A percentile compares a stretch with the other conserved stretches of the same genome.
These are phyloP conservation scores for Ferrisia virgata DNA, from an alignment of 2,888 invertebrate genomes.

Conservation along the genomic window DNA sequence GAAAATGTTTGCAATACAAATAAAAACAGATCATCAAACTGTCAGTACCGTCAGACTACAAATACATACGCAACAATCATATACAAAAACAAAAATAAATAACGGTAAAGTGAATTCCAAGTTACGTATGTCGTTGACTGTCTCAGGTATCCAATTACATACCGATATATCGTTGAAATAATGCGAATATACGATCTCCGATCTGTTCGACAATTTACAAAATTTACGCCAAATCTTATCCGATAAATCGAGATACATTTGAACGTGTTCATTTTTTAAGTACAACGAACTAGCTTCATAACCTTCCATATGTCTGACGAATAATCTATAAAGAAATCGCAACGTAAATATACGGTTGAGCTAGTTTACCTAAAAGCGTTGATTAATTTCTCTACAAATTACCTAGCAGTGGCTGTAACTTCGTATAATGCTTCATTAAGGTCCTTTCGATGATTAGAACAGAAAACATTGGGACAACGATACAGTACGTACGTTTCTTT, in stretches of 20 bases:
- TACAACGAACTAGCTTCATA: neutral
- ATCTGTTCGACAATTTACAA: neutral
- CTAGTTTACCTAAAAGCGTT: too few relatives aligned
- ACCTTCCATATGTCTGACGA: neutral
- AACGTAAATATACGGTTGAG: too few relatives aligned
- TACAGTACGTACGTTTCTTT: neutral
- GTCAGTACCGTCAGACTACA: neutral
- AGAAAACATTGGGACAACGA: conserved; percentile 29
- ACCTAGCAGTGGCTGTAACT: conserved; percentile 11
- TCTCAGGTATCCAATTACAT: neutral
- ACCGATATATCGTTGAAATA: neutral
- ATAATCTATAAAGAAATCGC: conserved; percentile 12
- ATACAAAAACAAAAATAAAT: neutral
- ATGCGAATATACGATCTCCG: conserved; percentile 10
- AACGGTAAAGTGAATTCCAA: too few relatives aligned
- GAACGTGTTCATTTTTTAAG: conserved; percentile 33
- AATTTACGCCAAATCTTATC: conserved; percentile 6
- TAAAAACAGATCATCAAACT: neutral
- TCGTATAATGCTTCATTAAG: neutral
- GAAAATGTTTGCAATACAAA: conserved; percentile 12
- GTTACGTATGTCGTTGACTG: too few relatives aligned
- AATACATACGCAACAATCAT: neutral
- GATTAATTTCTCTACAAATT: neutral
- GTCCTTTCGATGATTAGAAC: neutral
- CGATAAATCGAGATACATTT: conserved; percentile 19